A percentile compares a stretch with the other conserved stretches of the same genome.
These are phyloP conservation scores for Mormyrops boulengeri DNA, from an alignment of 2,797 vertebrate species.

Conservation along the genomic window DNA sequence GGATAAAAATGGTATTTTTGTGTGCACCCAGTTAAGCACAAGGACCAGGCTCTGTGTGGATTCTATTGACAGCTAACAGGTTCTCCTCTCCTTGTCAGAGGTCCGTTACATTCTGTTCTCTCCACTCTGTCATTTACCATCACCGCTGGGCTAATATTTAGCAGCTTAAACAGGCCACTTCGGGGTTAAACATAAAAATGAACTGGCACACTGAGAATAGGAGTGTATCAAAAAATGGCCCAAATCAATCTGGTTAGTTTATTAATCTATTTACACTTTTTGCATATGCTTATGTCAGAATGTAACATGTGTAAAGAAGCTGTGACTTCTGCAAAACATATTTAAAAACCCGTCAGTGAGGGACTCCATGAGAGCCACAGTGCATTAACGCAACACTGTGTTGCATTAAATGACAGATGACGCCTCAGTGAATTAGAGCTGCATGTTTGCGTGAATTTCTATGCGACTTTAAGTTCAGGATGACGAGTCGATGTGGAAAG, in stretches of 20 bases:
- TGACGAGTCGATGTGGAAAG: neutral
- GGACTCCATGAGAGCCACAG: neutral
- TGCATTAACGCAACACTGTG: neutral
- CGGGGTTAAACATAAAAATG: conserved; percentile 30
- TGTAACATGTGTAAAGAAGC: neutral
- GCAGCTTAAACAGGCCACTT: conserved; percentile 22
- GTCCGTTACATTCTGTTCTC: neutral
- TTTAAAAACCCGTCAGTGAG: neutral
- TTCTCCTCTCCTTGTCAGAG: neutral
- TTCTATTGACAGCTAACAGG: neutral
- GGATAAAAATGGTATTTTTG: neutral
- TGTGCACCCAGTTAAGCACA: neutral
- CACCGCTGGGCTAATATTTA: conserved; percentile 38
- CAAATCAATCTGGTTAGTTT: neutral
- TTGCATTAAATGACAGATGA: neutral
- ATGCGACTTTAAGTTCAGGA: neutral
- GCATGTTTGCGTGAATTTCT: neutral
- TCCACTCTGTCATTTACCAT: conserved; percentile 7
- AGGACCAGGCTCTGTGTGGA: neutral
- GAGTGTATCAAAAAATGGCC: neutral
- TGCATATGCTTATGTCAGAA: neutral
- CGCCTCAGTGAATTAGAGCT: neutral
- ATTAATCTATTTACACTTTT: neutral
- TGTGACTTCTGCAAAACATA: neutral
- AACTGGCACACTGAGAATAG: conserved; percentile 12